Conservation (phyloP, 2,797 vertebrate genomes). For the Chelmon rostratus region DNA sequence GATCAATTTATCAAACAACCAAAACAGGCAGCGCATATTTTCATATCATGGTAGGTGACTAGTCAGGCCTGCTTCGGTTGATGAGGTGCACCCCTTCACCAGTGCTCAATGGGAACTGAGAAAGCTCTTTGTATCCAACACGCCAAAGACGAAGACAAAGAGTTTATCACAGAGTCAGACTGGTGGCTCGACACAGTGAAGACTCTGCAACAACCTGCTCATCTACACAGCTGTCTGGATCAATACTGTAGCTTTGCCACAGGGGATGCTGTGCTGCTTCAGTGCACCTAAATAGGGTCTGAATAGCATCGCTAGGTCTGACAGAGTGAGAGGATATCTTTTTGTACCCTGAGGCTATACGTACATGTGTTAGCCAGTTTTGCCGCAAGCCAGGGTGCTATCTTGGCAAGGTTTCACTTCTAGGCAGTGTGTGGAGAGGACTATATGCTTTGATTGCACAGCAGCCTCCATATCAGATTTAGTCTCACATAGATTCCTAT, state of each 20-base stretch:
- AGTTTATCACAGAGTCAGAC: conserved; percentile 40
- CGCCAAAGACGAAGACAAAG: too few species aligned
- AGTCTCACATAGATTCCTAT: conserved; percentile 32
- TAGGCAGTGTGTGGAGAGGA: not conserved
- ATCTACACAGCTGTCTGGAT: conserved; percentile 60
- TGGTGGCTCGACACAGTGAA: conserved; percentile 27
- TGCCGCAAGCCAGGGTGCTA: conserved; percentile 19
- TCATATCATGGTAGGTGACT: too few species aligned
- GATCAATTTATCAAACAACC: too few species aligned
- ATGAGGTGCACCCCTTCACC: too few species aligned
- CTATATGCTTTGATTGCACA: conserved; percentile 28
- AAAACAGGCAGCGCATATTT: too few species aligned
- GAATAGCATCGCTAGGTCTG: conserved; percentile 22
- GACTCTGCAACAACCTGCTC: conserved; percentile 50
- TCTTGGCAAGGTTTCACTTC: conserved; percentile 23
- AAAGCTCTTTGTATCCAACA: too few species aligned
- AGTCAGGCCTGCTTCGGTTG: too few species aligned
- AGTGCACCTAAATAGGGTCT: conserved; percentile 23
- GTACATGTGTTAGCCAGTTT: conserved; percentile 39
- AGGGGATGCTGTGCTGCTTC: conserved; percentile 38
- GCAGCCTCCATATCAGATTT: conserved; percentile 28
- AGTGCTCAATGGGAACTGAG: too few species aligned
- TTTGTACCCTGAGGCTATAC: conserved; percentile 49
- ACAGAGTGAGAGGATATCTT: conserved; percentile 14
- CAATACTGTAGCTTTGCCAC: conserved; percentile 44